Evolutionary conservation across 1,140 invertebrate genomes (phyloP).

Genomic region (Antheraea pernyi): DNA sequence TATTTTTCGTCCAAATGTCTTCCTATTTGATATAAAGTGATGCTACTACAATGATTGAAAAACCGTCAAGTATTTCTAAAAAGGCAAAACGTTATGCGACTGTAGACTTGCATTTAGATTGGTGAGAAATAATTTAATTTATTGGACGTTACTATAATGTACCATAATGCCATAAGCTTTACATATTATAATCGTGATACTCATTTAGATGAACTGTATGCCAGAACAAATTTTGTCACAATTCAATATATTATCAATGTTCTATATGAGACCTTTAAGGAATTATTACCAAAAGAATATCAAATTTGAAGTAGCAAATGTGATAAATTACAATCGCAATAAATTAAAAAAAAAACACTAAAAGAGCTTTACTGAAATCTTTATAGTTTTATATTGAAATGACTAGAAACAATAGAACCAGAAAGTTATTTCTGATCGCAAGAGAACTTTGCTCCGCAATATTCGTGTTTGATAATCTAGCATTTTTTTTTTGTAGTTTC

Average conservation of each 20-base stretch:
- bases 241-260: conserved; percentile 16
- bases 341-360: conserved; percentile 4
- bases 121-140: conserved; percentile 28
- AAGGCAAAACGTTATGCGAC: conserved; percentile 42
- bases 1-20: conserved; percentile 14
- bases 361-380: neutral
- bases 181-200: conserved; percentile 47
- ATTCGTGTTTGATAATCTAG: too few species aligned
- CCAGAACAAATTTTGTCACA: conserved; percentile 41
- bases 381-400: conserved; percentile 4
- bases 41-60: conserved; percentile 8
- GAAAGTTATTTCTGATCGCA: too few species aligned
- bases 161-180: conserved; percentile 56
- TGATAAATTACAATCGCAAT: neutral
- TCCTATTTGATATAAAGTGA: conserved; percentile 7
- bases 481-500: too few species aligned
- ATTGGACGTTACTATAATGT: conserved; percentile 18
- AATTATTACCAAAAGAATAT: too few species aligned
- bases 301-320: too few species aligned
- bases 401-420: neutral
- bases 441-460: too few species aligned
- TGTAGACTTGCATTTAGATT: conserved; percentile 71
- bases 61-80: conserved; percentile 26
- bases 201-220: conserved; percentile 35
- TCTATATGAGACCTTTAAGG: neutral